A percentile compares a stretch with the other conserved stretches of the same genome.
phyloP scores from a whole-genome alignment of 1,140 invertebrate species.

The Aricia agestis region DNA sequence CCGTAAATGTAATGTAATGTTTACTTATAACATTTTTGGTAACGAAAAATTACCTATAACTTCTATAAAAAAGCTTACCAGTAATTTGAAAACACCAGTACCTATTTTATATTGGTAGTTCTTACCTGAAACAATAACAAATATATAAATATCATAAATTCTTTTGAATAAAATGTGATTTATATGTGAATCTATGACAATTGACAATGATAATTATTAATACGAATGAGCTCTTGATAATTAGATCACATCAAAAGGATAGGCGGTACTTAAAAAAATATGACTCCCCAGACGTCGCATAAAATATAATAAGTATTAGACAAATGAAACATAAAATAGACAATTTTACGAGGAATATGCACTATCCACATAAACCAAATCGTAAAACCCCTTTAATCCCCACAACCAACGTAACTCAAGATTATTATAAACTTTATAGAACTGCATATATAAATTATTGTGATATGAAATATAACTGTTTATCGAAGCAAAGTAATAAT shows the following conservation, averaged over 20 bases:
- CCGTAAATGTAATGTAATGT: too few species aligned
- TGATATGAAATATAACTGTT: not conserved
- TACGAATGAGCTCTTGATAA: too few species aligned
- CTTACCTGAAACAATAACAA: conserved; percentile 10
- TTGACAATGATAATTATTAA: too few species aligned
- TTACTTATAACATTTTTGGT: too few species aligned
- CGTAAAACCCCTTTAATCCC: not conserved
- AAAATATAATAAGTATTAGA: conserved; percentile 9
- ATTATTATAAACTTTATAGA: conserved; percentile 1
- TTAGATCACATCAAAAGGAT: not conserved
- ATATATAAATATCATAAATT: not conserved
- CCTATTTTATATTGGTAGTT: not conserved
- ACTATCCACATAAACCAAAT: not conserved
- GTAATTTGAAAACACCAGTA: not conserved
- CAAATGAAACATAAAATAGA: not conserved
- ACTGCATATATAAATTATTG: not conserved
- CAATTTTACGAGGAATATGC: not conserved
- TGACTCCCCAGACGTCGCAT: not conserved
- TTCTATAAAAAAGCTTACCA: too few species aligned
- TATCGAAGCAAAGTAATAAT: not conserved
- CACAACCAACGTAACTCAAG: not conserved
- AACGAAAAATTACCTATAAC: not conserved
- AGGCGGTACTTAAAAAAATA: not conserved
- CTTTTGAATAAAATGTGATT: not conserved
- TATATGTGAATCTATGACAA: too few species aligned